Conservation (phyloP, 1,140 invertebrate genomes). For the Pseudomyrmex gracilis region DNA sequence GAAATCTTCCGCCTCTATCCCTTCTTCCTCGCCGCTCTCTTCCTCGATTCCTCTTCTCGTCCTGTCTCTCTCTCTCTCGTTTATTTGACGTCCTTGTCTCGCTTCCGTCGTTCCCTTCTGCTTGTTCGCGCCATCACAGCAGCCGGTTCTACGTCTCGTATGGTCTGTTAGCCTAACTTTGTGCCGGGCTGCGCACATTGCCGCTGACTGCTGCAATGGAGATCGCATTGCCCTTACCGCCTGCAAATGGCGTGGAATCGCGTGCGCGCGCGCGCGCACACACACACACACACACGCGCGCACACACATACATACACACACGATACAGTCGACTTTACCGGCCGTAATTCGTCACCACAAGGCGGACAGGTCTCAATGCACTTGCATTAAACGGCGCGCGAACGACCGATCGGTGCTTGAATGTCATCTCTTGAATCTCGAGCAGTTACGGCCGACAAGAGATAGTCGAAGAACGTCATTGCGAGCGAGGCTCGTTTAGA, state of each 20-base stretch:
- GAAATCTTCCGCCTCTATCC: constrained; percentile 68
- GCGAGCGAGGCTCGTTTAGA: neutral
- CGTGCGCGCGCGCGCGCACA: neutral
- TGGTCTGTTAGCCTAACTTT: constrained; percentile 49
- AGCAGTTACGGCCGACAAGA: neutral
- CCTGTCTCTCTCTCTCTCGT: neutral
- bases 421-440: constrained; percentile 29
- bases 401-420: constrained; percentile 28
- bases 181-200: constrained; percentile 15
- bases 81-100: neutral
- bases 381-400: constrained; percentile 53
- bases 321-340: constrained; percentile 57
- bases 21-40: neutral
- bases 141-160: constrained; percentile 25
- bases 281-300: no score
- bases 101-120: neutral
- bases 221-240: constrained; percentile 12
- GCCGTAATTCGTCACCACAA: constrained; percentile 62
- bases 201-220: constrained; percentile 52
- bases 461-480: constrained; percentile 12
- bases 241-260: constrained; percentile 51
- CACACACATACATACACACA: no score
- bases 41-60: no score
- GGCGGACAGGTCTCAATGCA: constrained; percentile 43
- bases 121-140: constrained; percentile 2